Conservation (phyloP, 1,140 invertebrate genomes). For the Drosophila parabipectinata region DNA sequence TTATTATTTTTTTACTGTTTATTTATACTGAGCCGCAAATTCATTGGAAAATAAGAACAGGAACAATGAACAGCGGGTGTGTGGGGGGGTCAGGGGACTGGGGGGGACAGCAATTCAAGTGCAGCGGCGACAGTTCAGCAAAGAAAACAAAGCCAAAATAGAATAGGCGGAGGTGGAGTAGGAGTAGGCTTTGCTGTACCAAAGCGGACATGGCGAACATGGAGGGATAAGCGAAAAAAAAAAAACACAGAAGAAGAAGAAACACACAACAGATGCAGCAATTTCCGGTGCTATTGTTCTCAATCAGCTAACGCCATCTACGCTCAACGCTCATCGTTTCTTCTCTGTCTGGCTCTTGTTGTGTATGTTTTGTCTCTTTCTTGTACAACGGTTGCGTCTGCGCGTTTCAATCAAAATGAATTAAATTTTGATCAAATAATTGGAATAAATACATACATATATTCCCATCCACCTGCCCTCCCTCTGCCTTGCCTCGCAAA, state of each 20-base stretch:
- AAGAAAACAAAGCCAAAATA: slow-evolving; percentile 39
- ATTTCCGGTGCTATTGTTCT: slow-evolving; percentile 79
- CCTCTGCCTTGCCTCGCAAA: too few species aligned
- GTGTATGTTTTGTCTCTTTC: slow-evolving; percentile 1
- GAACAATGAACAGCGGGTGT: slow-evolving; percentile 2
- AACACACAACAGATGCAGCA: slow-evolving; percentile 78
- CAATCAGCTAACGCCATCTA: slow-evolving; percentile 78
- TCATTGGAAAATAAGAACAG: slow-evolving; percentile 30
- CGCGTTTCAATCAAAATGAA: slow-evolving; percentile 16
- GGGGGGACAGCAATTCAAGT: slow-evolving; percentile 53
- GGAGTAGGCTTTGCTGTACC: neutral
- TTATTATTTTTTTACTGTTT: slow-evolving; percentile 11
- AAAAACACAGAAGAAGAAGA: slow-evolving; percentile 26
- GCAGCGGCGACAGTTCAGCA: slow-evolving; percentile 45
- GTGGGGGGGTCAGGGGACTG: neutral
- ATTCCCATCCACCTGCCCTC: neutral
- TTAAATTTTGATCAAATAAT: neutral
- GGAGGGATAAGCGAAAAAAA: slow-evolving; percentile 17
- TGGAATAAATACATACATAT: neutral
- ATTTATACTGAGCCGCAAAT: slow-evolving; percentile 33
- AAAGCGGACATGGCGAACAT: slow-evolving; percentile 15
- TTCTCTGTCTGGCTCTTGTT: slow-evolving; percentile 6
- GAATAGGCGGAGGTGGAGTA: slow-evolving; percentile 12
- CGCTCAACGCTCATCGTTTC: slow-evolving; percentile 1
- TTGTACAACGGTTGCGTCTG: slow-evolving; percentile 10